Evolutionary conservation across 2,113 vertebrate genomes (phyloP).

Genomic region (Bubo scandiacus): DNA sequence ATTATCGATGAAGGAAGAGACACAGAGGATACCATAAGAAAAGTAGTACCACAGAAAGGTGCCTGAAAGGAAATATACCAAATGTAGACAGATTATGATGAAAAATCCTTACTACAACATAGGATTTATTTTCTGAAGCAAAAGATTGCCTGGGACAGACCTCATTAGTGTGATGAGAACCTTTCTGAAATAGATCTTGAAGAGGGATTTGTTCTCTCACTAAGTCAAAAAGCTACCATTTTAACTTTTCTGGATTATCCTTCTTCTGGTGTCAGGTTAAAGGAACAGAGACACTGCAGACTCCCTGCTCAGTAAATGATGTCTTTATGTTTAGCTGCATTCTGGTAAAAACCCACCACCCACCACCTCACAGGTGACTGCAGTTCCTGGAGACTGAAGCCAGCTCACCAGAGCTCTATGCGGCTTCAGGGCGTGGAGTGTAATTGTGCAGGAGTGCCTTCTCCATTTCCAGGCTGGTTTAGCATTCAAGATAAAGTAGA

Average conservation of each 20-base stretch:
- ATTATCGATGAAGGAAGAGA: background rate
- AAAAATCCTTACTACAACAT: background rate
- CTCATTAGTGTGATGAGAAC: background rate
- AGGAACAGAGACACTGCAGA: background rate
- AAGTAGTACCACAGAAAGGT: background rate
- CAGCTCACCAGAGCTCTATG: background rate
- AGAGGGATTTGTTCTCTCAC: background rate
- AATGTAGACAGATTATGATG: background rate
- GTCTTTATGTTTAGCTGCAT: background rate
- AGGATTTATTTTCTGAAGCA: conserved; percentile 28
- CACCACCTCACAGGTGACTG: background rate
- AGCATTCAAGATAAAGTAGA: background rate
- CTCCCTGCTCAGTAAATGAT: background rate
- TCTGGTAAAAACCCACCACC: background rate
- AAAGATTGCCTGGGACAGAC: background rate
- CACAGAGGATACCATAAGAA: background rate
- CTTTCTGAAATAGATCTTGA: background rate
- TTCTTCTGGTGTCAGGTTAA: background rate
- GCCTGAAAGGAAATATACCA: background rate
- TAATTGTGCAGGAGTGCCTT: background rate
- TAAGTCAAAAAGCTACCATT: background rate
- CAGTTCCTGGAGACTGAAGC: background rate
- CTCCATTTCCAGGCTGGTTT: background rate
- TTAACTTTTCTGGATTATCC: background rate
- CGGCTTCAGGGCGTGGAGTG: rapidly evolving